These are phyloP conservation scores for Jacana jacana DNA, from an alignment of 2,113 vertebrate species.

Conservation along the genomic window DNA sequence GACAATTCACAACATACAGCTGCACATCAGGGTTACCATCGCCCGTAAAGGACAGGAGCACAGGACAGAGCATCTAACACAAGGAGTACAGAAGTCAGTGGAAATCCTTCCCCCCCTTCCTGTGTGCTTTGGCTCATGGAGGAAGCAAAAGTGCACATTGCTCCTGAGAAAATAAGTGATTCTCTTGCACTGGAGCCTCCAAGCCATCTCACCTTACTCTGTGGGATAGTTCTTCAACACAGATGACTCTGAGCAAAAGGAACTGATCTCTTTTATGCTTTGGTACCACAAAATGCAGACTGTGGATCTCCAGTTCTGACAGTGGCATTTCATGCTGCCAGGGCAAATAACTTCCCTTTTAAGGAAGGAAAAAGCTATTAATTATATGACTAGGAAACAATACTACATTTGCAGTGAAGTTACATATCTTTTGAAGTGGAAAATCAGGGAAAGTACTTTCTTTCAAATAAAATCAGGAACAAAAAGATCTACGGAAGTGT, in stretches of 20 bases:
- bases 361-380: not conserved
- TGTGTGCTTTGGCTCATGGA: not conserved
- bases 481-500: not conserved
- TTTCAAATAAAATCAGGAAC: not conserved
- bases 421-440: not conserved
- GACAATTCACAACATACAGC: not conserved
- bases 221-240: not conserved
- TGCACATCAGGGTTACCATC: not conserved
- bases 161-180: not conserved
- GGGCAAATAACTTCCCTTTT: not conserved
- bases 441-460: not conserved
- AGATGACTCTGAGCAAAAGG: not conserved
- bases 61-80: not conserved
- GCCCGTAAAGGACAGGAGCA: not conserved
- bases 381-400: not conserved
- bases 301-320: not conserved
- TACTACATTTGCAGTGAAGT: not conserved
- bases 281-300: not conserved
- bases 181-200: not conserved
- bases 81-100: not conserved
- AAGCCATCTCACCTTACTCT: not conserved
- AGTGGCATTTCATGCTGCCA: not conserved
- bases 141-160: not conserved
- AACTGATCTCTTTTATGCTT: not conserved
- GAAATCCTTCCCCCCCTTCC: not conserved